Conservation (phyloP, 2,113 vertebrate genomes). For the Periophthalmus modestus region DNA sequence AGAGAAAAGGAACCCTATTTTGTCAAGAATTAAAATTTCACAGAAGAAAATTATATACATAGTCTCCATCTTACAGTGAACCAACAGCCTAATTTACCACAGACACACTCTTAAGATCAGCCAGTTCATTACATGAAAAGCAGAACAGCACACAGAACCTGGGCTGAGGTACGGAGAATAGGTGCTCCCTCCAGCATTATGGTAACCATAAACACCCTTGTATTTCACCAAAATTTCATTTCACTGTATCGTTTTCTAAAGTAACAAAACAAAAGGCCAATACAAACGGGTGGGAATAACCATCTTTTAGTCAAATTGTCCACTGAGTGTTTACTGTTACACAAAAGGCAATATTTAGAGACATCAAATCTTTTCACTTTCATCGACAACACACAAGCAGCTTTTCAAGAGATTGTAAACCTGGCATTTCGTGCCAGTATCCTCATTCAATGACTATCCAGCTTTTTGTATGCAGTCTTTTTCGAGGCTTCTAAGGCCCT, state of each 20-base stretch:
- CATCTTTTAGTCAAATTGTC: constrained; percentile 25
- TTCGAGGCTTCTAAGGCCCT: constrained; percentile 4
- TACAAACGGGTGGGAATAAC: neutral
- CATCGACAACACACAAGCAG: constrained; percentile 40
- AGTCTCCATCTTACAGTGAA: constrained; percentile 32
- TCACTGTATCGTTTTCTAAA: constrained; percentile 11
- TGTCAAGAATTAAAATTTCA: constrained; percentile 63
- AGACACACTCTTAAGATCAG: constrained; percentile 44
- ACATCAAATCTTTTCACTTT: constrained; percentile 8
- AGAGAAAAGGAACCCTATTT: constrained; percentile 46
- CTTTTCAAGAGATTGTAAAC: constrained; percentile 19
- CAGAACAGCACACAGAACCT: constrained; percentile 18
- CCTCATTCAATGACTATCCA: constrained; percentile 32
- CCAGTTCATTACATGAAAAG: constrained; percentile 19
- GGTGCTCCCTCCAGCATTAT: constrained; percentile 63
- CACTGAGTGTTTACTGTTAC: constrained; percentile 35
- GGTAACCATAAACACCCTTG: constrained; percentile 23
- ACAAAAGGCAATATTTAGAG: constrained; percentile 16
- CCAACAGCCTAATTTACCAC: constrained; percentile 37
- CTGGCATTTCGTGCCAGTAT: constrained; percentile 34
- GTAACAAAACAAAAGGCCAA: constrained; percentile 17
- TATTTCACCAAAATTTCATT: neutral
- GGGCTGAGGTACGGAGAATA: constrained; percentile 50
- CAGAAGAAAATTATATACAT: constrained; percentile 68
- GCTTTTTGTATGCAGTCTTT: constrained; percentile 12